Percentiles rank a stretch among this genome's conserved stretches.
These are phyloP conservation scores for Microcebus jonahi DNA, from an alignment of 2,113 vertebrate genomes.

Conservation along the genomic window DNA sequence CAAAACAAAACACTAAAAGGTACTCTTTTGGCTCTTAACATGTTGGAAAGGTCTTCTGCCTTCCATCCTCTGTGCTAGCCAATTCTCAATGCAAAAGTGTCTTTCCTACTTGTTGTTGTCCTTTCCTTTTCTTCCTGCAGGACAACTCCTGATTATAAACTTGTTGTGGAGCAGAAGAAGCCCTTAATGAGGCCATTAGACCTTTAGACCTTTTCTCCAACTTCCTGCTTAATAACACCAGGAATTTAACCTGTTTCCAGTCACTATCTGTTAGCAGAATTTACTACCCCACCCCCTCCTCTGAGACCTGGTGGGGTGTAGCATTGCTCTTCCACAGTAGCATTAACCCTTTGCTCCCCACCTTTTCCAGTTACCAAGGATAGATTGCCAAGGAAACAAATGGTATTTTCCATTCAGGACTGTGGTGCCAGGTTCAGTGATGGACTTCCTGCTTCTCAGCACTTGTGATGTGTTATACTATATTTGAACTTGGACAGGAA, in stretches of 20 bases:
- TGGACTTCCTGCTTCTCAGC: constrained; percentile 77
- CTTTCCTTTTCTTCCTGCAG: constrained; percentile 58
- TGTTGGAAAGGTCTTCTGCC: constrained; percentile 78
- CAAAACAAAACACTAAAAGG: constrained; percentile 83
- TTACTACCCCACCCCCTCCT: background rate
- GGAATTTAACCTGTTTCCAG: constrained; percentile 49
- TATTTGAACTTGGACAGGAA: constrained; percentile 83
- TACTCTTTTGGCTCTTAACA: constrained; percentile 78
- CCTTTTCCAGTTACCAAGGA: constrained; percentile 49
- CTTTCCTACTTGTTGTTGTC: constrained; percentile 45
- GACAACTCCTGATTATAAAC: constrained; percentile 54
- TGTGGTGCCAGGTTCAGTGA: constrained; percentile 68
- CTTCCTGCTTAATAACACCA: constrained; percentile 51
- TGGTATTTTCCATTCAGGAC: constrained; percentile 77
- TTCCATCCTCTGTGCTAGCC: constrained; percentile 61
- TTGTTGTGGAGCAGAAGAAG: constrained; percentile 30
- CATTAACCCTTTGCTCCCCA: constrained; percentile 55
- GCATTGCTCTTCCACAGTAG: background rate
- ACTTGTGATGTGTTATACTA: constrained; percentile 77
- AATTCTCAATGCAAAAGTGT: constrained; percentile 45
- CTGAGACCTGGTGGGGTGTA: background rate
- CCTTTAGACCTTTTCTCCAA: constrained; percentile 59
- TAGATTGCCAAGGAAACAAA: constrained; percentile 71
- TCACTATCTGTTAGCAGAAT: background rate
- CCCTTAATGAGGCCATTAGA: constrained; percentile 60